These are phyloP conservation scores for Drosophila helvetica DNA, from an alignment of 2,888 invertebrate genomes.

Conservation along the genomic window DNA sequence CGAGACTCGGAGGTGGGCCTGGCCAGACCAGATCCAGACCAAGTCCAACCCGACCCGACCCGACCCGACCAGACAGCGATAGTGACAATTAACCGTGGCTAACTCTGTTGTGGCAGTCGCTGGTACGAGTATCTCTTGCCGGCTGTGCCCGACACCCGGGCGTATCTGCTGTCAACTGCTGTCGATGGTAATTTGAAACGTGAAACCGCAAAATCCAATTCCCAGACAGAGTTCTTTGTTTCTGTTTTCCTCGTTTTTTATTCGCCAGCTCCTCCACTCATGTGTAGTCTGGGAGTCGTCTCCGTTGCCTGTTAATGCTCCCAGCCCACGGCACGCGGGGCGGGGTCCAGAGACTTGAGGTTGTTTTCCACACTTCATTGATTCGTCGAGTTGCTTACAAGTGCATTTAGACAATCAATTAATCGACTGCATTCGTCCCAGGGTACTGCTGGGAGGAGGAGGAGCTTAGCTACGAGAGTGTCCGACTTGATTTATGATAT, in stretches of 20 bases:
- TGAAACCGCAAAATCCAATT: constrained; percentile 79
- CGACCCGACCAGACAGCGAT: constrained; percentile 57
- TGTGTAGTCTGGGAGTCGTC: constrained; percentile 38
- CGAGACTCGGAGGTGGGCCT: constrained; percentile 27
- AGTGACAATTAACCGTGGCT: constrained; percentile 77
- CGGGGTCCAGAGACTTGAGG: constrained; percentile 51
- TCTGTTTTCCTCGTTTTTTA: constrained; percentile 37
- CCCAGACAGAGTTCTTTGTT: constrained; percentile 68
- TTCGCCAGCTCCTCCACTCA: constrained; percentile 46
- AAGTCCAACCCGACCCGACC: constrained; percentile 28
- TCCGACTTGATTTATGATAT: constrained; percentile 74
- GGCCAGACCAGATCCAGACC: neutral
- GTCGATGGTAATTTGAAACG: constrained; percentile 80
- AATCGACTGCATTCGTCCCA: constrained; percentile 66
- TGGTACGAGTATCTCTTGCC: constrained; percentile 2
- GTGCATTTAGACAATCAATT: constrained; percentile 81
- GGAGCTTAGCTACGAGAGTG: constrained; percentile 60
- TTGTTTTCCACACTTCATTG: constrained; percentile 79
- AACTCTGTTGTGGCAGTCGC: constrained; percentile 52
- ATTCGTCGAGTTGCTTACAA: constrained; percentile 78
- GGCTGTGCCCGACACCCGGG: too few species aligned
- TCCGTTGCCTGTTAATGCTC: neutral
- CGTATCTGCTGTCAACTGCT: constrained; percentile 56
- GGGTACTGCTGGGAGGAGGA: neutral
- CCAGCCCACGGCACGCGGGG: constrained; percentile 28